phyloP scores from a whole-genome alignment of 1,140 invertebrate species.

The Goniozus legneri region DNA sequence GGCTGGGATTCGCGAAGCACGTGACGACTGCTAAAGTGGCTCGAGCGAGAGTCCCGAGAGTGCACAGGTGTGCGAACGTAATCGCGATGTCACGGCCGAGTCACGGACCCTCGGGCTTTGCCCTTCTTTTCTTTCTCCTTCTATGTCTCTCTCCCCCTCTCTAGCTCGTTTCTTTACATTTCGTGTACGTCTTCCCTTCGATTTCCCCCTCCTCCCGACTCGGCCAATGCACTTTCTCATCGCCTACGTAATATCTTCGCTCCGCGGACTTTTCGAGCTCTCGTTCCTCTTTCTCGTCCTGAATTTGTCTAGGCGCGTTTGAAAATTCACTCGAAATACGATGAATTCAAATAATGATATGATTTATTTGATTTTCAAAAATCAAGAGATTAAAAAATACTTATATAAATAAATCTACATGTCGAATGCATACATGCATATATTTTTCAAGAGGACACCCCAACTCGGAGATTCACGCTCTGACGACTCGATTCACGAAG shows the following conservation, averaged over 20 bases:
- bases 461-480: too few relatives aligned
- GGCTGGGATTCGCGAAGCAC: slow-evolving; percentile 36
- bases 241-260: slow-evolving; percentile 26
- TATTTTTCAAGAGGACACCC: too few relatives aligned
- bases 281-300: slow-evolving; percentile 25
- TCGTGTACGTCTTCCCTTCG: too few relatives aligned
- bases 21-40: slow-evolving; percentile 45
- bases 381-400: too few relatives aligned
- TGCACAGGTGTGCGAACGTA: slow-evolving; percentile 50
- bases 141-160: slow-evolving; percentile 5
- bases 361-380: too few relatives aligned
- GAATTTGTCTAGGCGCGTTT: too few relatives aligned
- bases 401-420: too few relatives aligned
- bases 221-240: slow-evolving; percentile 13
- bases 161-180: slow-evolving; percentile 6
- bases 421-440: too few relatives aligned
- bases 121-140: slow-evolving; percentile 2
- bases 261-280: slow-evolving; percentile 16
- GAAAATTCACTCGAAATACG: too few relatives aligned
- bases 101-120: slow-evolving; percentile 26
- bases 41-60: slow-evolving; percentile 26
- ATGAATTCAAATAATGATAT: too few relatives aligned
- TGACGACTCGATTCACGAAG: too few relatives aligned
- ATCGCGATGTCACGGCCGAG: slow-evolving; percentile 50
- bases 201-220: slow-evolving; percentile 7